Evolutionary conservation across 1,140 invertebrate genomes (phyloP), one percentile per base, ranked within the genome.

Genomic region (Drosophila athabasca): DNA sequence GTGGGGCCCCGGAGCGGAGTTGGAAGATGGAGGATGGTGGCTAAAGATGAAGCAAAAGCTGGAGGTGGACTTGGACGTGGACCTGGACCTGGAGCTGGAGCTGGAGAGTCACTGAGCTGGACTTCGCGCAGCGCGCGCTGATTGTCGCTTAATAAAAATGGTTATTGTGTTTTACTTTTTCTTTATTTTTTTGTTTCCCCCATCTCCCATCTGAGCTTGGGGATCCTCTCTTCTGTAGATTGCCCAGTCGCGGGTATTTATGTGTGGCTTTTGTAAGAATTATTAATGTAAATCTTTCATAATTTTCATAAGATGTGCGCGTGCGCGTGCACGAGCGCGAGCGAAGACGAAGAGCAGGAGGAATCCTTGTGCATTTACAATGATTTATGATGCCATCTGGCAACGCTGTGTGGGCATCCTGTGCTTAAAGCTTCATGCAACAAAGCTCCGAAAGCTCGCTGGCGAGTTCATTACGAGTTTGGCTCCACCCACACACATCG

Each of bases 61-160:
- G 31, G 9, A 35, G 31, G 31, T 35, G 31, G 31, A 35, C 31
- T 9, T 13, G 41, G 69, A 62, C 45, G 41, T 44, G 49, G 62
- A 54, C 31, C 60, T 54, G 66, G 62, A 67, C 62, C 48, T 8
- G 6, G 41, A 26, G 24, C 31, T 31, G 49, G 65, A 68, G 61
- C 35, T 49, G 62, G 62, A 65, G 66, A 49, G 55, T 49, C 66
- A 49, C 66, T 69, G 66, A 69, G 66, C 66, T 57, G 66, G 66
- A 69, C 64, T 62, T 74, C 69, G 74, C 79, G 79, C 75, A 81
- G 75, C 79, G 80, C 80, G 83, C 83, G 79, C 83, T 83, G 83
- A 87, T 88, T 87, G 83, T 87, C 83, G 83, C 83, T 87, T 87
- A 87, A 87, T 89, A 89, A 88, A 88, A 88, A 85, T 88, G 84